A percentile compares a stretch with the other conserved stretches of the same genome.
These are phyloP conservation scores for Hyperoplus immaculatus DNA, from an alignment of 2,797 vertebrate species.

Conservation along the genomic window DNA sequence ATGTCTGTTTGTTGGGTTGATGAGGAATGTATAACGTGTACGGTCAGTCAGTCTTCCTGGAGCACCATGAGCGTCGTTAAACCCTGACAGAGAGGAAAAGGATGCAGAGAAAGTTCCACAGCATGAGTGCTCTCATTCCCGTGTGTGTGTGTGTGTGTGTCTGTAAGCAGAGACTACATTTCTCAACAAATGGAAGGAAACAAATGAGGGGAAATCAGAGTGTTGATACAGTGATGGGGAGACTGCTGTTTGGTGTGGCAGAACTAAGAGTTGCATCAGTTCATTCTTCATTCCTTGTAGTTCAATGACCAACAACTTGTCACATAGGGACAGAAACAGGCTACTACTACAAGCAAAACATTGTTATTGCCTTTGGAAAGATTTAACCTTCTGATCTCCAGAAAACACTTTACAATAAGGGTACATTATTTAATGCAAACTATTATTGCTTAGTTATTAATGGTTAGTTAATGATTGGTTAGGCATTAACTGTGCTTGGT, in stretches of 20 bases:
- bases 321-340: not conserved
- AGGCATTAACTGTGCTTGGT: too few relatives aligned
- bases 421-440: too few relatives aligned
- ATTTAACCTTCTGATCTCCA: too few relatives aligned
- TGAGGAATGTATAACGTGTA: conserved; percentile 44
- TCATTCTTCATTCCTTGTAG: not conserved
- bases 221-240: conserved; percentile 37
- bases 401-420: too few relatives aligned
- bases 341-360: not conserved
- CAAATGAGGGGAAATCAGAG: conserved; percentile 26
- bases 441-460: too few relatives aligned
- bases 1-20: not conserved
- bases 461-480: too few relatives aligned
- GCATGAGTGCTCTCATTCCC: conserved; percentile 31
- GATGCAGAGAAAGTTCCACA: conserved; percentile 73
- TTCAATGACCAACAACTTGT: not conserved
- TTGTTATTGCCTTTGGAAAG: too few relatives aligned
- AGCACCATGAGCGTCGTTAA: conserved; percentile 54
- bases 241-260: conserved; percentile 3
- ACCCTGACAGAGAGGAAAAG: conserved; percentile 67
- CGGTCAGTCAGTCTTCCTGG: conserved; percentile 44
- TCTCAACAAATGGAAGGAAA: conserved; percentile 36
- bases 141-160: conserved; percentile 16
- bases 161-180: conserved; percentile 34
- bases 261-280: not conserved